A percentile compares a stretch with the other conserved stretches of the same genome.
phyloP scores from a whole-genome alignment of 2,888 invertebrate species.

The Apotomis capreana region DNA sequence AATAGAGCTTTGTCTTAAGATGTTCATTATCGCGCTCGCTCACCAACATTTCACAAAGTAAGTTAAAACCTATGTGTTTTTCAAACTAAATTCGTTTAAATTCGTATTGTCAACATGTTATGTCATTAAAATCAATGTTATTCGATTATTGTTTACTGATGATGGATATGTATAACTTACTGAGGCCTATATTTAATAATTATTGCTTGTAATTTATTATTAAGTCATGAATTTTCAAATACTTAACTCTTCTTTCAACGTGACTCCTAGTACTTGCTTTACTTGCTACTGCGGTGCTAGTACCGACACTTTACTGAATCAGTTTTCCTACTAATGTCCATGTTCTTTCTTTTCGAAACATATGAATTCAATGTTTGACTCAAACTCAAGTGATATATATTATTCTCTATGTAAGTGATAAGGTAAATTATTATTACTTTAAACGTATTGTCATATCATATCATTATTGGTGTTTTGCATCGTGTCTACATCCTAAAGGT shows the following conservation, averaged over 20 bases:
- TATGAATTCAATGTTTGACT: constrained; percentile 8
- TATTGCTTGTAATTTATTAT: constrained; percentile 15
- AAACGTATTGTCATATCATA: constrained; percentile 47
- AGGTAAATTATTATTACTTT: constrained; percentile 42
- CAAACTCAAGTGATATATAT: constrained; percentile 23
- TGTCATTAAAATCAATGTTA: constrained; percentile 40
- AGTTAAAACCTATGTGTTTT: not conserved
- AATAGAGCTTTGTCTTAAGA: constrained; percentile 7
- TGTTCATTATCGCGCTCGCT: constrained; percentile 19
- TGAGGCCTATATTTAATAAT: constrained; percentile 5
- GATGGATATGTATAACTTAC: constrained; percentile 38
- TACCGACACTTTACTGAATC: too few species aligned
- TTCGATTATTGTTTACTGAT: constrained; percentile 45
- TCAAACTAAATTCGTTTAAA: constrained; percentile 15
- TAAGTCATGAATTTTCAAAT: not conserved
- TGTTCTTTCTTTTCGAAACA: too few species aligned
- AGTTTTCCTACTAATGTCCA: too few species aligned
- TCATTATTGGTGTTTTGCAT: constrained; percentile 45
- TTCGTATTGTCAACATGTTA: constrained; percentile 14
- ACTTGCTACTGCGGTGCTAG: not conserved
- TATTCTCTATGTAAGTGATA: constrained; percentile 27
- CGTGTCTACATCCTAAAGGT: constrained; percentile 46
- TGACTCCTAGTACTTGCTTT: too few species aligned
- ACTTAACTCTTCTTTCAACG: not conserved
- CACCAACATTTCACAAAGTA: constrained; percentile 19